Conservation (phyloP, 2,113 vertebrate genomes). For the Tragelaphus scriptus region DNA sequence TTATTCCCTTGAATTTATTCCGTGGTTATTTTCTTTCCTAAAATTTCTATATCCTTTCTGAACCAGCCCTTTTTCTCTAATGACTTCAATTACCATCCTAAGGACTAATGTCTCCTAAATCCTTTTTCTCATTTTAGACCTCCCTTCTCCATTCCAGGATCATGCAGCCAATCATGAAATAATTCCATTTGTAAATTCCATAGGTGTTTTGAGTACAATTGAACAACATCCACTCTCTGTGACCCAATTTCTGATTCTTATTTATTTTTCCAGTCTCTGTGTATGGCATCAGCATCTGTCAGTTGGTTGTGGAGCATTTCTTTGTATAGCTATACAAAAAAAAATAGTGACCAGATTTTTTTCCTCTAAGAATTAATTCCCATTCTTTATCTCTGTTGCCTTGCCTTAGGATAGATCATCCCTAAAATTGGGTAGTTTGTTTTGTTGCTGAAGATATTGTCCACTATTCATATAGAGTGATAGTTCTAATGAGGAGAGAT, state of each 20-base stretch:
- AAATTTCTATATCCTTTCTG: not conserved
- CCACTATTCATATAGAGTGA: not conserved
- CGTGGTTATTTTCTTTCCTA: not conserved
- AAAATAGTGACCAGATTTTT: not conserved
- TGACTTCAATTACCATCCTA: not conserved
- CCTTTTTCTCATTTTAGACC: not conserved
- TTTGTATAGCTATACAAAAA: not conserved
- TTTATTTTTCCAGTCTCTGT: not conserved
- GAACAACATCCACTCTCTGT: not conserved
- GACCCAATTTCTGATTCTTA: not conserved
- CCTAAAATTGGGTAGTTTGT: not conserved
- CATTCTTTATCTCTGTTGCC: not conserved
- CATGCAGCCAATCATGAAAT: not conserved
- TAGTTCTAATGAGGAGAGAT: not conserved
- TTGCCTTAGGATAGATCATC: not conserved
- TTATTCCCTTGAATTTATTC: not conserved
- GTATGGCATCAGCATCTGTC: too few relatives aligned
- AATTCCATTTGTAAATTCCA: not conserved
- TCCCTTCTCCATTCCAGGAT: not conserved
- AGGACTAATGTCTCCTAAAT: not conserved
- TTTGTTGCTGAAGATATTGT: not conserved
- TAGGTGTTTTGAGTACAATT: not conserved
- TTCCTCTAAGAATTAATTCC: not conserved
- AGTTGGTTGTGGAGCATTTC: not conserved
- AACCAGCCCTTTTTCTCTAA: not conserved